Percentiles rank a stretch among this genome's conserved stretches.
These are phyloP conservation scores for Nomada ruficornis DNA, from an alignment of 2,888 invertebrate species.

Conservation along the genomic window DNA sequence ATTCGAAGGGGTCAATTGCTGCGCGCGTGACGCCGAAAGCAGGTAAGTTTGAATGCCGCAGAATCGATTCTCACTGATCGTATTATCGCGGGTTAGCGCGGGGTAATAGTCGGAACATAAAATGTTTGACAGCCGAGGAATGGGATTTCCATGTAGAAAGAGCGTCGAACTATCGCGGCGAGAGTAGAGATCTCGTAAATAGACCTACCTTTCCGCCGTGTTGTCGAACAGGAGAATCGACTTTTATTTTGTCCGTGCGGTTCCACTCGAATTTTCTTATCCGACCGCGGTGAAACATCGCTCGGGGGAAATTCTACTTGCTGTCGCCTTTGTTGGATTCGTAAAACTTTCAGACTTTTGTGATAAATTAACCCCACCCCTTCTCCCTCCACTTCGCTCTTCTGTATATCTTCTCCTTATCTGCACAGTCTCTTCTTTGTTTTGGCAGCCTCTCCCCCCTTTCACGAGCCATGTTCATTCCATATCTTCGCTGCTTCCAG, in stretches of 20 bases:
- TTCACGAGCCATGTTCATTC: background rate
- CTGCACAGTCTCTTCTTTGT: background rate
- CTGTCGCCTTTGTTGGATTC: conserved; percentile 27
- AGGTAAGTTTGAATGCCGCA: background rate
- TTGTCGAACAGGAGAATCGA: conserved; percentile 19
- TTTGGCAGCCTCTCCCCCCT: background rate
- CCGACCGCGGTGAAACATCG: conserved; percentile 39
- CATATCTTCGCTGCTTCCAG: background rate
- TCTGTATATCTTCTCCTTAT: background rate
- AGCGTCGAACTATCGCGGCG: conserved; percentile 22
- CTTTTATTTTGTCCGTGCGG: conserved; percentile 42
- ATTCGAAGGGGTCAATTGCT: background rate
- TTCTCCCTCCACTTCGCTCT: background rate
- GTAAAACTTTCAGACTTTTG: conserved; percentile 41
- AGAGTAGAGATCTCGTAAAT: conserved; percentile 42
- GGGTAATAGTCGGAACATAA: conserved; percentile 43
- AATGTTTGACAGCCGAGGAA: conserved; percentile 46
- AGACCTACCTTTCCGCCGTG: conserved; percentile 17
- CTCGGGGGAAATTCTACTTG: conserved; percentile 39
- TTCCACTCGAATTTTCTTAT: conserved; percentile 53
- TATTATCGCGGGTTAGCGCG: conserved; percentile 36
- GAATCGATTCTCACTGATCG: conserved; percentile 13
- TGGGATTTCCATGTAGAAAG: conserved; percentile 48
- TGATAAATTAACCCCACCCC: conserved; percentile 57
- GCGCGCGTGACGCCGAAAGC: no score